These are phyloP conservation scores for Amphiura filiformis DNA, from an alignment of 35 echinoderm and acorn worm species.

Conservation along the genomic window DNA sequence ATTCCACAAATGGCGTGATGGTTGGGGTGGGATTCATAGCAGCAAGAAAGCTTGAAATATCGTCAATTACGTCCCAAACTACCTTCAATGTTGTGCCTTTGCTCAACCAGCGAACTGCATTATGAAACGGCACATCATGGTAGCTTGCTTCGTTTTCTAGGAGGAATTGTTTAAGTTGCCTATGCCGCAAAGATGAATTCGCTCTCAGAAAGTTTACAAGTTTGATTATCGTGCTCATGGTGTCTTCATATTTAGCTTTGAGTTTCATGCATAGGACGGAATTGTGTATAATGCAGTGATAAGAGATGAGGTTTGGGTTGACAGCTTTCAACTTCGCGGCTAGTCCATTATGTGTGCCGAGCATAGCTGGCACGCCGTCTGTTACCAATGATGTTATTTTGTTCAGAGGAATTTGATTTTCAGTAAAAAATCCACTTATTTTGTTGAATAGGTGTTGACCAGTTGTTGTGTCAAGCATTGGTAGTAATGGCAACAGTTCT, in stretches of 20 bases:
- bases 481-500: background rate
- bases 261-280: conserved; percentile 33
- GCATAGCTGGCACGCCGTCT: conserved; percentile 38
- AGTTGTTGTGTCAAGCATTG: conserved; percentile 10
- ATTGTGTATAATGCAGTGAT: conserved; percentile 49
- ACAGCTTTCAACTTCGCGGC: conserved; percentile 32
- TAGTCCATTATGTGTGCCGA: conserved; percentile 27
- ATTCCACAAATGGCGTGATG: background rate
- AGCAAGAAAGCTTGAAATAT: background rate
- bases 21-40: conserved; percentile 1
- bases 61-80: background rate
- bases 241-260: conserved; percentile 30
- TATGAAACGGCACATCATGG: background rate
- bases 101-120: background rate
- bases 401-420: conserved; percentile 28
- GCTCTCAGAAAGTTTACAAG: conserved; percentile 37
- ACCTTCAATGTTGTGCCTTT: conserved; percentile 18
- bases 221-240: conserved; percentile 31
- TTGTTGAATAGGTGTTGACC: background rate
- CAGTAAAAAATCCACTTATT: background rate
- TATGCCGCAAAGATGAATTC: conserved; percentile 32
- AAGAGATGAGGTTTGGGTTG: conserved; percentile 24
- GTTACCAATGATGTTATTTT: conserved; percentile 37
- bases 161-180: conserved; percentile 13
- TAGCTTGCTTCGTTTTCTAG: conserved; percentile 20